phyloP scores from a whole-genome alignment of 2,888 invertebrate genomes.

The Pristionchus fissidentatus region DNA sequence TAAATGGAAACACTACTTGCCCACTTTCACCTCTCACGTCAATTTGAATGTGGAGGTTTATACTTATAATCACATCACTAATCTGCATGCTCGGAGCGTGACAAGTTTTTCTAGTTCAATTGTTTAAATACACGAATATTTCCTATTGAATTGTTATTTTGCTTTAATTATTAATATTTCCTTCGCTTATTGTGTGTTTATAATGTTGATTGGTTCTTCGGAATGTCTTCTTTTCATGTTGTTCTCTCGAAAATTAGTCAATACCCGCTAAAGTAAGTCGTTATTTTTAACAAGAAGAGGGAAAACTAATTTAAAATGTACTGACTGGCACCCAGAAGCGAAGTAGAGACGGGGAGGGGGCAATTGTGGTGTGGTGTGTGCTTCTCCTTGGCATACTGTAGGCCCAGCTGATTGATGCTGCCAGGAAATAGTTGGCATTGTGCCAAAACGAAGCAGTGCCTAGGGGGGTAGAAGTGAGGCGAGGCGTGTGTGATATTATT shows the following conservation, averaged over 20 bases:
- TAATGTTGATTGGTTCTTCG: background rate
- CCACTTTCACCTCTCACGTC: no score
- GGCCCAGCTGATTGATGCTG: constrained; percentile 27
- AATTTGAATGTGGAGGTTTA: no score
- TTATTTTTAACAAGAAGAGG: background rate
- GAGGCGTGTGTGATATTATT: background rate
- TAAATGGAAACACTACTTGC: no score
- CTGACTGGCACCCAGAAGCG: background rate
- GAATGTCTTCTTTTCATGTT: background rate
- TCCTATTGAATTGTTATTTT: no score
- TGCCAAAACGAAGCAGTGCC: constrained; percentile 17
- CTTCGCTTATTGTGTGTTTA: background rate
- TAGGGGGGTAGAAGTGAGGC: background rate
- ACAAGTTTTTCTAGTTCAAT: no score
- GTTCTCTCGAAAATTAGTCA: background rate
- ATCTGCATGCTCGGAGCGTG: no score
- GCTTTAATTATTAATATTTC: background rate
- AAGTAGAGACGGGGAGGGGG: background rate
- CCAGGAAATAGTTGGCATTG: constrained; percentile 18
- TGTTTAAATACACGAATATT: no score
- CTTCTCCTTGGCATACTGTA: constrained; percentile 10
- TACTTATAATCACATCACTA: background rate
- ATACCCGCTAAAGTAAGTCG: background rate
- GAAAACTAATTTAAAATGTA: background rate
- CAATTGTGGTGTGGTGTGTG: constrained; percentile 7